Evolutionary conservation across 1,140 invertebrate species (phyloP), one percentile per base, ranked within the genome.

Genomic region (Manduca sexta): DNA sequence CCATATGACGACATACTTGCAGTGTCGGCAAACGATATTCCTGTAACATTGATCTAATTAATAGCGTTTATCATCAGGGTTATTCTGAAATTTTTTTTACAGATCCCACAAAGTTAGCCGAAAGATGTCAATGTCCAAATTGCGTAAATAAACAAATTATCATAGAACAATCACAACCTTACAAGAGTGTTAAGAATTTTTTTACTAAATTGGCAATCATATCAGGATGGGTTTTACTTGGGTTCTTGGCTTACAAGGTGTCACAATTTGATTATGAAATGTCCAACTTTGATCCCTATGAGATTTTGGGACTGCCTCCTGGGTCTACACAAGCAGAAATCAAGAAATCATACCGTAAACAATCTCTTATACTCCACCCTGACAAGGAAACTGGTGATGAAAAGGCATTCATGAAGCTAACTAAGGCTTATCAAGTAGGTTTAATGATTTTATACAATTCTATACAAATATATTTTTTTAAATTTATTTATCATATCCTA

Each of bases 281-380:
- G 91, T 94, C 96, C 12, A 99, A 98, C 84, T 99, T 98, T 90
- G 98, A 99, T 89, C 98, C 98, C 1, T 99, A 97, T 88, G 95
- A 97, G 86, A 99, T 99, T 73, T 88, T 99, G 18, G 93, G 92
- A 44, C 89, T 99, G 62, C 92, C 97, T 48, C 87, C 93, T 41
- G 94, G 94, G 56, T 90, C 97, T 21, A 93, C 93, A 13, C 90
- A 93, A 75, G 86, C 88, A 35, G 95, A 98, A 78, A 97, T 99
- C 39, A 99, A 98, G 81, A 97, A 94, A 86, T 94, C 96, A 39
- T 99, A 99, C 81, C 92, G 95, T 49, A 95, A 96, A 82, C 88
- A 98, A 14, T 98, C 97, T 47, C 88, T 98, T 51, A 92, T 97
- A 60, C 91, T 96, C 58, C 98, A 99, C 93, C 98, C 98, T 49